phyloP scores from a whole-genome alignment of 2,888 invertebrate genomes.

The Panopea generosa region DNA sequence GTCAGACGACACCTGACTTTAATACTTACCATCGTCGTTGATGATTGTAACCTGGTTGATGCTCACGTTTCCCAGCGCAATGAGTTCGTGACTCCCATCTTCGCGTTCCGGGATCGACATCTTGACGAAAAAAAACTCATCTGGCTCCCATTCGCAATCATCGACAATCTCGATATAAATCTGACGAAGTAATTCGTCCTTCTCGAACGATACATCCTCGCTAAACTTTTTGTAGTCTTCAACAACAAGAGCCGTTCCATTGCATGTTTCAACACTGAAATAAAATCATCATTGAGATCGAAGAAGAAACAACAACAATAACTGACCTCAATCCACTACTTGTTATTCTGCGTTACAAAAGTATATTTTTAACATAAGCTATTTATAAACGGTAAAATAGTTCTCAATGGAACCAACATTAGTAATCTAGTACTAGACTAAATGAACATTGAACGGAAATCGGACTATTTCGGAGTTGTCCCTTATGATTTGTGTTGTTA shows the following conservation, averaged over 20 bases:
- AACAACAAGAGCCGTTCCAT: slow-evolving; percentile 87
- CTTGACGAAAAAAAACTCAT: slow-evolving; percentile 88
- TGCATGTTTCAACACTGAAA: slow-evolving; percentile 87
- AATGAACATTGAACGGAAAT: no score
- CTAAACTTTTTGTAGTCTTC: slow-evolving; percentile 87
- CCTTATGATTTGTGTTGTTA: no score
- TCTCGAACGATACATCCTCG: slow-evolving; percentile 86
- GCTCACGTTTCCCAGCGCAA: slow-evolving; percentile 86
- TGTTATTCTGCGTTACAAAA: no score
- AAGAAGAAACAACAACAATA: no score
- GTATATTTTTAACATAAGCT: no score
- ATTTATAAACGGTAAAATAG: no score
- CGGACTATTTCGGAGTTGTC: no score
- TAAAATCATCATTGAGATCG: no score
- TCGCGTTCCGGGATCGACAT: slow-evolving; percentile 75
- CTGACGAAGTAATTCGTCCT: slow-evolving; percentile 86
- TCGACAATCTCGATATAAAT: slow-evolving; percentile 87
- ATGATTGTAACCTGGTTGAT: slow-evolving; percentile 88
- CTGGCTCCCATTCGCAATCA: slow-evolving; percentile 88
- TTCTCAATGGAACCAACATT: no score
- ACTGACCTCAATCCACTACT: no score
- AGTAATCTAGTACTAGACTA: no score
- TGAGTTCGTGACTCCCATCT: slow-evolving; percentile 71
- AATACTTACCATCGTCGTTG: slow-evolving; percentile 87
- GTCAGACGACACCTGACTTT: no score